These are phyloP conservation scores for Girardinus metallicus DNA, from an alignment of 2,797 vertebrate species.

Conservation along the genomic window DNA sequence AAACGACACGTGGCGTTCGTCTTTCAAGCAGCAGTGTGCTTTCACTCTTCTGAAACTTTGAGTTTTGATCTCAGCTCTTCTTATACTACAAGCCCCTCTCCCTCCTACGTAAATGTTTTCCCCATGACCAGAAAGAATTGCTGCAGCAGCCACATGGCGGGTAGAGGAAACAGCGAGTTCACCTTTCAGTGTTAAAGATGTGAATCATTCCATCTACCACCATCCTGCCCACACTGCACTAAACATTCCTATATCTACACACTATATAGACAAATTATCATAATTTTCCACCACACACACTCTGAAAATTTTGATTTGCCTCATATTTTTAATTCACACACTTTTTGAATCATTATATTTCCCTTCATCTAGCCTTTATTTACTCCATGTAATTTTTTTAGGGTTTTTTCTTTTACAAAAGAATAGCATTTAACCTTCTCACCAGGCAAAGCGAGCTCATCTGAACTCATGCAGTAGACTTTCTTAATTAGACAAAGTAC, in stretches of 20 bases:
- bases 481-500: background rate
- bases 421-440: too few species aligned
- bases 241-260: background rate
- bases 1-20: background rate
- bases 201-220: constrained; percentile 28
- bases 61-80: constrained; percentile 23
- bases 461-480: background rate
- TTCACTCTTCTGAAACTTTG: constrained; percentile 15
- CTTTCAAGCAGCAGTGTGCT: background rate
- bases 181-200: constrained; percentile 8
- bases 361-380: background rate
- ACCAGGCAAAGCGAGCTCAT: background rate
- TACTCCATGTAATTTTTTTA: background rate
- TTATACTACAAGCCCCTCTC: constrained; percentile 18
- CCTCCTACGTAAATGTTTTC: constrained; percentile 1
- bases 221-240: constrained; percentile 30
- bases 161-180: constrained; percentile 56
- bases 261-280: background rate
- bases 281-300: constrained; percentile 22
- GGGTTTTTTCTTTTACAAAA: background rate
- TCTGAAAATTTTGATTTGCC: constrained; percentile 28
- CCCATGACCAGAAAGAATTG: background rate
- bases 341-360: background rate
- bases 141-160: background rate
- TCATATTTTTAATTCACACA: background rate